Percentiles rank a stretch among this genome's conserved stretches.
These are phyloP conservation scores for Hedychridium roseum DNA, from an alignment of 2,888 invertebrate species.

Conservation along the genomic window DNA sequence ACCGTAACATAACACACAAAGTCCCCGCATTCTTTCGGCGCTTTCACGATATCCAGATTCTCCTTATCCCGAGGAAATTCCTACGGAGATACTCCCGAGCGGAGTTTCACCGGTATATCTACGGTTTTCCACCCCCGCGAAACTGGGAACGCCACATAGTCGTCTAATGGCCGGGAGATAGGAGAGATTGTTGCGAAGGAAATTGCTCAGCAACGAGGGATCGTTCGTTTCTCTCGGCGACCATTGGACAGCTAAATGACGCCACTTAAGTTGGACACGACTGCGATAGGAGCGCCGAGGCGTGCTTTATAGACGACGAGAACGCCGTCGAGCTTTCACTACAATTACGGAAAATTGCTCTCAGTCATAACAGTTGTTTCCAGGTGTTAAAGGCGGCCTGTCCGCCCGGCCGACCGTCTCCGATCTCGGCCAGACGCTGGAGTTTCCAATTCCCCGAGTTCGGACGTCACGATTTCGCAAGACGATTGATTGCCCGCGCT, in stretches of 20 bases:
- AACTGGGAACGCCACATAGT: conserved; percentile 3
- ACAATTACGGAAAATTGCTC: conserved; percentile 60
- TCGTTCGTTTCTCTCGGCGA: conserved; percentile 46
- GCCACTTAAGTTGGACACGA: conserved; percentile 46
- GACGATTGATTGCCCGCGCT: no score
- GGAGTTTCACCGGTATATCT: conserved; percentile 4
- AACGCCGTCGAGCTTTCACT: conserved; percentile 54
- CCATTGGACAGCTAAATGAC: conserved; percentile 57
- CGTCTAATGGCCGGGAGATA: neutral
- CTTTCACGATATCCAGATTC: neutral
- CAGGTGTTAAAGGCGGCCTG: conserved; percentile 26
- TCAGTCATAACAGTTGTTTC: conserved; percentile 53
- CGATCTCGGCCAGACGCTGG: conserved; percentile 1
- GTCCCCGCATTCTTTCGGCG: neutral
- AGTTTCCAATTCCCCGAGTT: conserved; percentile 1
- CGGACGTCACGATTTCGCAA: neutral
- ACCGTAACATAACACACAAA: no score
- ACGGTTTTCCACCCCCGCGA: conserved; percentile 8
- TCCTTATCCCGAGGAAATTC: neutral
- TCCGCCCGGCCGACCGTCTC: conserved; percentile 26
- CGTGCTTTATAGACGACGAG: conserved; percentile 20
- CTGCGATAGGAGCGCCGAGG: conserved; percentile 14
- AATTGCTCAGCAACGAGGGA: conserved; percentile 31
- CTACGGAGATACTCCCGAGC: neutral
- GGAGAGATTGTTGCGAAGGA: conserved; percentile 20